These are phyloP conservation scores for Malurus melanocephalus DNA, from an alignment of 2,113 vertebrate genomes.

Conservation along the genomic window DNA sequence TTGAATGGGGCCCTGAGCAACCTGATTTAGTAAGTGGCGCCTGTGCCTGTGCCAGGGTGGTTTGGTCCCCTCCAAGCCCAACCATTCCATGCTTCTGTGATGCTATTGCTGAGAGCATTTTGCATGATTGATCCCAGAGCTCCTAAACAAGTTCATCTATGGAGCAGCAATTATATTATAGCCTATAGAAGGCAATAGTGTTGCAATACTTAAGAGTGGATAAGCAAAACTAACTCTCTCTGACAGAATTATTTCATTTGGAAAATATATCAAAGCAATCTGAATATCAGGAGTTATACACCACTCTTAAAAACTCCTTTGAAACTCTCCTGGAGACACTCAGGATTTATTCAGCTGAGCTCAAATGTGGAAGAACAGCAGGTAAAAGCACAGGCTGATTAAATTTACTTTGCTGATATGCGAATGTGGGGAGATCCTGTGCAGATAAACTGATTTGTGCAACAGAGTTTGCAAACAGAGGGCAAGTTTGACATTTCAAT, in stretches of 20 bases:
- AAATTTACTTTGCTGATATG: background rate
- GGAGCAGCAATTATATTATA: background rate
- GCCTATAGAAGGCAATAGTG: background rate
- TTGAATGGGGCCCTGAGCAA: background rate
- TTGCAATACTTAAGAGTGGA: background rate
- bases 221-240: background rate
- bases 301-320: background rate
- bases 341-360: background rate
- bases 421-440: background rate
- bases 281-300: background rate
- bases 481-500: background rate
- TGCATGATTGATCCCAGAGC: background rate
- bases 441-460: background rate
- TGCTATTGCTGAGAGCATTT: background rate
- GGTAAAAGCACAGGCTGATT: background rate
- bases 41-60: background rate
- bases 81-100: background rate
- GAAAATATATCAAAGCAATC: conserved; percentile 1
- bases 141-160: background rate
- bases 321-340: background rate
- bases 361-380: background rate
- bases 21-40: background rate
- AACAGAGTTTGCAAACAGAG: background rate
- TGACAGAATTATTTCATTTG: background rate
- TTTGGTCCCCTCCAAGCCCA: background rate